These are phyloP conservation scores for Agrilus biguttatus DNA, from an alignment of 2,888 invertebrate species.

Conservation along the genomic window DNA sequence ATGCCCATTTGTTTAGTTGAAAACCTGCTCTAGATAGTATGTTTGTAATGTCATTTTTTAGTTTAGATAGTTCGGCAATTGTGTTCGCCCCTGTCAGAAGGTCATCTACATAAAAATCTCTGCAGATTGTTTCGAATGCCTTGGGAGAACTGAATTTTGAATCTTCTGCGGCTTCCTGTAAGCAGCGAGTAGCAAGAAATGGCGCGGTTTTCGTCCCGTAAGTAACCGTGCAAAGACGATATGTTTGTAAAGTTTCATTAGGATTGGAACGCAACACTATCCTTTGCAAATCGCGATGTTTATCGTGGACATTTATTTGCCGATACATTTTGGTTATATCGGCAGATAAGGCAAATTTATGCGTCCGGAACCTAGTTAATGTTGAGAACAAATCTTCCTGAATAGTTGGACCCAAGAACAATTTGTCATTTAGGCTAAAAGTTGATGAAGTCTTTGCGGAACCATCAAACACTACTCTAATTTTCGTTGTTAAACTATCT, in stretches of 20 bases:
- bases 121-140: conserved; percentile 5
- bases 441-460: conserved; percentile 6
- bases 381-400: not conserved
- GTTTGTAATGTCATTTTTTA: not conserved
- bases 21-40: not conserved
- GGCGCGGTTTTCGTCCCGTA: conserved; percentile 4
- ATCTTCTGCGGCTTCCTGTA: conserved; percentile 1
- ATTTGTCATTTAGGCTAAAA: conserved; percentile 6
- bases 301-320: too few species aligned
- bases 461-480: conserved; percentile 1
- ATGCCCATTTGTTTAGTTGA: not conserved
- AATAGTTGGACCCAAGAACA: conserved; percentile 5
- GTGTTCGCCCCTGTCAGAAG: conserved; percentile 9
- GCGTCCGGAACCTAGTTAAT: too few species aligned
- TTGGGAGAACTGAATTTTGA: not conserved
- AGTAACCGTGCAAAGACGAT: conserved; percentile 1
- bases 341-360: too few species aligned
- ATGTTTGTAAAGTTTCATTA: not conserved
- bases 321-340: too few species aligned
- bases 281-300: conserved; percentile 1
- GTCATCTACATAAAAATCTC: conserved; percentile 18
- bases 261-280: not conserved
- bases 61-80: not conserved
- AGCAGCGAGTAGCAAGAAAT: conserved; percentile 1
- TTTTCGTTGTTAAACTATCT: conserved; percentile 6